Percentiles rank a stretch among this genome's conserved stretches.
phyloP scores from a whole-genome alignment of 1,140 invertebrate genomes.

The Drosophila asahinai region DNA sequence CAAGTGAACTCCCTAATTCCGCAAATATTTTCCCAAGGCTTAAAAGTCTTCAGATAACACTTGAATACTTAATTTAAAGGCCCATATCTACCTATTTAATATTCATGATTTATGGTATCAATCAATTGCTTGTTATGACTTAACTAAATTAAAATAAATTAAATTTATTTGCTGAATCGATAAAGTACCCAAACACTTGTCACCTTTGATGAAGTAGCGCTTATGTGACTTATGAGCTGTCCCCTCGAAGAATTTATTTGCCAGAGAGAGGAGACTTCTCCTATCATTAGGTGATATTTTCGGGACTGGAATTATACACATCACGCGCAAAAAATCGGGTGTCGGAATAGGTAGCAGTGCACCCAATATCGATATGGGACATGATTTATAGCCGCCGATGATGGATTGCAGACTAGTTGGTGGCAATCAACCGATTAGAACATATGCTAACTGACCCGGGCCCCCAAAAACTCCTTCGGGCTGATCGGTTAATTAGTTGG shows the following conservation, averaged over 20 bases:
- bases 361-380: slow-evolving; percentile 38
- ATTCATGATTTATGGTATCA: slow-evolving; percentile 7
- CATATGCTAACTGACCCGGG: slow-evolving; percentile 46
- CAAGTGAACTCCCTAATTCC: neutral
- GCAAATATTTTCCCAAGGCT: neutral
- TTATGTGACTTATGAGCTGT: slow-evolving; percentile 19
- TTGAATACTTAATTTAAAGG: neutral
- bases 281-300: slow-evolving; percentile 26
- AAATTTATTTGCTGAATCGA: neutral
- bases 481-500: slow-evolving; percentile 32
- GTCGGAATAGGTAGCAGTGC: slow-evolving; percentile 30
- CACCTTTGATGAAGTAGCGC: slow-evolving; percentile 6
- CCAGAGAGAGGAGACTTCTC: neutral
- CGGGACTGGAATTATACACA: slow-evolving; percentile 21
- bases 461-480: neutral
- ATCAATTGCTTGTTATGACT: slow-evolving; percentile 11
- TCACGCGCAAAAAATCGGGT: slow-evolving; percentile 49
- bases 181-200: neutral
- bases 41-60: neutral
- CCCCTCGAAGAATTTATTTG: neutral
- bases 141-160: slow-evolving; percentile 30
- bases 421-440: slow-evolving; percentile 68
- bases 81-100: neutral
- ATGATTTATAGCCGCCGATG: slow-evolving; percentile 69
- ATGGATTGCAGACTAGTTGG: slow-evolving; percentile 62